These are phyloP conservation scores for Cavia porcellus DNA, from an alignment of 2,113 vertebrate genomes.

Conservation along the genomic window DNA sequence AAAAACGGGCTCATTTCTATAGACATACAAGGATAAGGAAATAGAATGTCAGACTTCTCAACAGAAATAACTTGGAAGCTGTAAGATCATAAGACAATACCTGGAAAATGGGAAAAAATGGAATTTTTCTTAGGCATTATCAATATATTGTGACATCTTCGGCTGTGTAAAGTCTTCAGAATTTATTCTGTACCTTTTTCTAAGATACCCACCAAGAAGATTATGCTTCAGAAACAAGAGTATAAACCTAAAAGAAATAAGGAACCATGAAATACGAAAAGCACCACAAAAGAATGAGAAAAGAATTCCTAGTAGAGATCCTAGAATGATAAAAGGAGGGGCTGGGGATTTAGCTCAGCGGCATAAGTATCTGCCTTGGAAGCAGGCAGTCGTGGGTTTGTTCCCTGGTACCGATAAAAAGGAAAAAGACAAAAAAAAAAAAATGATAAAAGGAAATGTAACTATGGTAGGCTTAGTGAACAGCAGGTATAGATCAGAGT, in stretches of 20 bases:
- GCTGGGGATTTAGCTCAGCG: no score
- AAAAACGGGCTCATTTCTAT: neutral
- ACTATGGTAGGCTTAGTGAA: neutral
- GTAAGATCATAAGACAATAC: neutral
- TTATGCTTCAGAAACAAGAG: neutral
- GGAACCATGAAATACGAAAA: neutral
- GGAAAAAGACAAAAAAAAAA: no score
- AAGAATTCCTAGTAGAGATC: neutral
- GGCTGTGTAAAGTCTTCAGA: neutral
- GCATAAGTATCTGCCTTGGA: no score
- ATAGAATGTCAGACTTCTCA: constrained; percentile 19
- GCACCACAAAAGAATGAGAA: neutral
- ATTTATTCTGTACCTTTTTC: neutral
- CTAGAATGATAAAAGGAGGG: neutral
- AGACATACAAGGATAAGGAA: neutral
- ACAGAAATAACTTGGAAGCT: neutral
- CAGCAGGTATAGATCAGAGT: neutral
- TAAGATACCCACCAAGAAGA: neutral
- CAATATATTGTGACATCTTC: neutral
- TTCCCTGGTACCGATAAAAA: no score
- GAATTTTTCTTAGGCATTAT: neutral
- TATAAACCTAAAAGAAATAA: constrained; percentile 33
- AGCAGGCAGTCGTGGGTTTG: no score
- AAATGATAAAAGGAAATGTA: neutral
- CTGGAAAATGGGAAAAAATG: neutral